Conservation (phyloP, 1,140 invertebrate genomes). For the Dolichoris vasculosae region DNA sequence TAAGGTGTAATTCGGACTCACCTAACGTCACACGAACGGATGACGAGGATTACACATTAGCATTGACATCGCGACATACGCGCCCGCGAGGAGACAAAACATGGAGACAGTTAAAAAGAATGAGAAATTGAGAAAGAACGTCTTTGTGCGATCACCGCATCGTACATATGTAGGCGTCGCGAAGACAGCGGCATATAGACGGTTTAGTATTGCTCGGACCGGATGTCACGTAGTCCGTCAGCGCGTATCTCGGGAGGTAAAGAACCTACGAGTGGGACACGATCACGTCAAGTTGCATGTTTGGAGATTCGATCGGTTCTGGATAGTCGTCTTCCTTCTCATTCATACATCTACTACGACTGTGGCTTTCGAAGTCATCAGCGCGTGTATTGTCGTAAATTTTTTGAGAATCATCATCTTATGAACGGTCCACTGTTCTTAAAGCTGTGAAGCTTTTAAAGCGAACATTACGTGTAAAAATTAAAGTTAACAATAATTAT, state of each 20-base stretch:
- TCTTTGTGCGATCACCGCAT: too few species aligned
- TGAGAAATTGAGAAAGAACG: too few species aligned
- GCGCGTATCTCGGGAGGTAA: background rate
- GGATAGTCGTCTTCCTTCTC: too few species aligned
- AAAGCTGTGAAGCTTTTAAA: too few species aligned
- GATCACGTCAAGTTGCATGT: background rate
- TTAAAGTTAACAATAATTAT: too few species aligned
- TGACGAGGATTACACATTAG: slow-evolving; percentile 4
- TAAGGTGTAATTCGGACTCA: too few species aligned
- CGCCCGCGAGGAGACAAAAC: background rate
- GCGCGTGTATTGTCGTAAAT: background rate
- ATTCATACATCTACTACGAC: background rate
- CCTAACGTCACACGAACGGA: background rate
- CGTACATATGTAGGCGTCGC: background rate
- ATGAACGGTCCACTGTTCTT: background rate
- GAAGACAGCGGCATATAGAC: background rate
- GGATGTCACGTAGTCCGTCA: slow-evolving; percentile 49
- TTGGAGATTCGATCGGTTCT: slow-evolving; percentile 2
- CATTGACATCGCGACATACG: slow-evolving; percentile 26
- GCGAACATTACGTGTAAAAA: too few species aligned
- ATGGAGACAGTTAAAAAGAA: background rate
- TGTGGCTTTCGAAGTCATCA: background rate
- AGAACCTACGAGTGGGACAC: background rate
- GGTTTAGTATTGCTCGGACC: background rate
- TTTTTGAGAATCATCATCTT: background rate